Evolutionary conservation across 2,797 vertebrate species (phyloP).

Genomic region (Enoplosus armatus): DNA sequence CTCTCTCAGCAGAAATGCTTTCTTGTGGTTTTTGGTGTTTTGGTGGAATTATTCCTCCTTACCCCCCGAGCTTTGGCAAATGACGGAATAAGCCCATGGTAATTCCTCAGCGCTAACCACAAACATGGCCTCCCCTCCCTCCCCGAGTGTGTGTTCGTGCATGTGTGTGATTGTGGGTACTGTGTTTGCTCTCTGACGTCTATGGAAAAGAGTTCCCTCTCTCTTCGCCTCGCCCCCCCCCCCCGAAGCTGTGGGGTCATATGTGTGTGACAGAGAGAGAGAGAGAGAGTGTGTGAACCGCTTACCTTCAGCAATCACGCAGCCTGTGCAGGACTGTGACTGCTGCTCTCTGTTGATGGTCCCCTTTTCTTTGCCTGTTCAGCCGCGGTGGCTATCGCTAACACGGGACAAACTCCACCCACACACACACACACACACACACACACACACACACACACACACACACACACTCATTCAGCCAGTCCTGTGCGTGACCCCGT

Average conservation of each 20-base stretch:
- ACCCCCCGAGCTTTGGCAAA: constrained; percentile 72
- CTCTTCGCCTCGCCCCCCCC: constrained; percentile 7
- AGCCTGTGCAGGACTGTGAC: background rate
- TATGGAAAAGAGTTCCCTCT: constrained; percentile 66
- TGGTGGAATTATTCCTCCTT: constrained; percentile 67
- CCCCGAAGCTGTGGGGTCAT: constrained; percentile 33
- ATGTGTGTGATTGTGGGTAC: constrained; percentile 33
- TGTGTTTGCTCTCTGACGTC: constrained; percentile 56
- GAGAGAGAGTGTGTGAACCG: constrained; percentile 2
- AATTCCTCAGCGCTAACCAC: constrained; percentile 75
- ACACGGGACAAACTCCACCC: background rate
- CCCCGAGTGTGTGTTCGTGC: constrained; percentile 33
- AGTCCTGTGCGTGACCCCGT: constrained; percentile 46
- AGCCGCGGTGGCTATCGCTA: background rate
- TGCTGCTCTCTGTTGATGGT: background rate
- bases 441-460: constrained; percentile 1
- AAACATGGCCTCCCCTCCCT: constrained; percentile 53
- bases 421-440: constrained; percentile 5
- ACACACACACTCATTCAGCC: constrained; percentile 13
- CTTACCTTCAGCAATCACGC: constrained; percentile 20
- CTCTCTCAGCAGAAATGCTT: constrained; percentile 68
- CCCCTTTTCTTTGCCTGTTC: background rate
- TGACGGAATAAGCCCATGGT: constrained; percentile 71
- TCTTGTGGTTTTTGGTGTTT: constrained; percentile 78
- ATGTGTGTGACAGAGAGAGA: constrained; percentile 21